These are phyloP conservation scores for Ophion obscuratus DNA, from an alignment of 2,888 invertebrate species.

Conservation along the genomic window DNA sequence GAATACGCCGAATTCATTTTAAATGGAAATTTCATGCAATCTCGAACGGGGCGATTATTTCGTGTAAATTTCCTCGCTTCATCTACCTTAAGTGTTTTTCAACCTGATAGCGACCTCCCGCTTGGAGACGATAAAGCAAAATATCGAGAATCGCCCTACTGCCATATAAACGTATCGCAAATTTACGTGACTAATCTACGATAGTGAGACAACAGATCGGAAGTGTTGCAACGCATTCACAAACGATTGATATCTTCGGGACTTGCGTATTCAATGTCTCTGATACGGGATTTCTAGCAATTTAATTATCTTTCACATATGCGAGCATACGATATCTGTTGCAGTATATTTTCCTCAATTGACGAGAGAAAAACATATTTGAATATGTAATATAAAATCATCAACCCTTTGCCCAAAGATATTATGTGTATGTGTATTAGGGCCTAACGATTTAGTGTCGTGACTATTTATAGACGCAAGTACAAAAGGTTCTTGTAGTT, in stretches of 20 bases:
- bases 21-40: conserved; percentile 44
- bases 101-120: conserved; percentile 11
- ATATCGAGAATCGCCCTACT: conserved; percentile 6
- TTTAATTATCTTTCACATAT: neutral
- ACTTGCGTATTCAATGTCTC: conserved; percentile 16
- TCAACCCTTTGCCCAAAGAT: too few relatives aligned
- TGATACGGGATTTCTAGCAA: conserved; percentile 5
- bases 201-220: neutral
- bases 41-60: conserved; percentile 18
- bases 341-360: too few relatives aligned
- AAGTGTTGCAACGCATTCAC: conserved; percentile 27
- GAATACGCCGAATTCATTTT: conserved; percentile 4
- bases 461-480: too few relatives aligned
- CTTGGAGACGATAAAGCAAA: conserved; percentile 30
- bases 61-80: conserved; percentile 2
- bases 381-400: too few relatives aligned
- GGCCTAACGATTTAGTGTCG: too few relatives aligned
- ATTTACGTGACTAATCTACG: conserved; percentile 2
- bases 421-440: too few relatives aligned
- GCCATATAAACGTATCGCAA: neutral
- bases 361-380: too few relatives aligned
- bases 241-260: conserved; percentile 16
- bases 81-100: neutral
- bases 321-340: too few relatives aligned
- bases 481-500: too few relatives aligned